These are phyloP conservation scores for Anarrhichthys ocellatus DNA, from an alignment of 2,113 vertebrate species.

Conservation along the genomic window DNA sequence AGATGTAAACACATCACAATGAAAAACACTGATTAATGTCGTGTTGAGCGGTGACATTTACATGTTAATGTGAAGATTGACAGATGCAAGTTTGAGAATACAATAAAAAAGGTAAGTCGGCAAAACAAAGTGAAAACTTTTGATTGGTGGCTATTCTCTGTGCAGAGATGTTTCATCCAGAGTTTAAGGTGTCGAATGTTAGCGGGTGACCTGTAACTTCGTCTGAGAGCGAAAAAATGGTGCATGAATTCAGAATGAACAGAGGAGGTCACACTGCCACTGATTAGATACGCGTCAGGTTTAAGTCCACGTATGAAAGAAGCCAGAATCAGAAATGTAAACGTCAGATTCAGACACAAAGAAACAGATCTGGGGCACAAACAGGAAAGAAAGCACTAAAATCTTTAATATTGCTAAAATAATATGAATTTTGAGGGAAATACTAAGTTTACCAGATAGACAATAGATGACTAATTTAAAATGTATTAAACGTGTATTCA, in stretches of 20 bases:
- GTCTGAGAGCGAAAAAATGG: background rate
- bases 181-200: background rate
- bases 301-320: background rate
- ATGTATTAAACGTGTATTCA: background rate
- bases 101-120: background rate
- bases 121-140: background rate
- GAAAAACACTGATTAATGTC: background rate
- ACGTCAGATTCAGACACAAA: background rate
- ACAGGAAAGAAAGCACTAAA: background rate
- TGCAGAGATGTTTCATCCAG: background rate
- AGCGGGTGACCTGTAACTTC: background rate
- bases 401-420: background rate
- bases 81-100: constrained; percentile 7
- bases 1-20: background rate
- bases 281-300: background rate
- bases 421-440: background rate
- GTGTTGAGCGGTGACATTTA: background rate
- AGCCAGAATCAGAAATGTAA: background rate
- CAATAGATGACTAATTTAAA: background rate
- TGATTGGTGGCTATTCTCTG: background rate
- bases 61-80: background rate
- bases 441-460: background rate
- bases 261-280: background rate
- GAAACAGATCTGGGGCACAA: background rate
- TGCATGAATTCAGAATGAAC: constrained; percentile 8